A percentile compares a stretch with the other conserved stretches of the same genome.
Evolutionary conservation across 2,797 vertebrate species (phyloP).

Genomic region (Smutsia gigantea): DNA sequence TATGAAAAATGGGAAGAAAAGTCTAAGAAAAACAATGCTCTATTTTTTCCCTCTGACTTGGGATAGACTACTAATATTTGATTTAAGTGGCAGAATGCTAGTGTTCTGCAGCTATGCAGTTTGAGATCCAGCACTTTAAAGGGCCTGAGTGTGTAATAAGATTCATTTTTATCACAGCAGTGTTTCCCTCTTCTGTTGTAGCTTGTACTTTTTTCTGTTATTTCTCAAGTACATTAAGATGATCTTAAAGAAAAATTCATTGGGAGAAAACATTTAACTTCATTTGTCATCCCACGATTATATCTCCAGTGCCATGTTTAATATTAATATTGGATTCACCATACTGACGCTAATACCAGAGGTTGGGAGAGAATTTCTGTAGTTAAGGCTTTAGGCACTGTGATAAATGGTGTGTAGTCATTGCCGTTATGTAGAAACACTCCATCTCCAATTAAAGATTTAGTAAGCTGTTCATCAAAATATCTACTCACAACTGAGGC

Average conservation of each 20-base stretch:
- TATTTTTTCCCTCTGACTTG: background rate
- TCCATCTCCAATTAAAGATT: slow-evolving; percentile 64
- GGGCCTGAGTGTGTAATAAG: background rate
- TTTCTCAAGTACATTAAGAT: slow-evolving; percentile 43
- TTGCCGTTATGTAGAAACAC: slow-evolving; percentile 42
- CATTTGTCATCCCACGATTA: slow-evolving; percentile 40
- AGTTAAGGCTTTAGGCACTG: background rate
- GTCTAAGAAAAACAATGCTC: background rate
- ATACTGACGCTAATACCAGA: background rate
- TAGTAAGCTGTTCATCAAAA: slow-evolving; percentile 63
- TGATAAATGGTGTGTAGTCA: slow-evolving; percentile 60
- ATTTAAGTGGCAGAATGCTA: background rate
- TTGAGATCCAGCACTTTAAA: background rate
- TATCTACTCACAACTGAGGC: slow-evolving; percentile 53
- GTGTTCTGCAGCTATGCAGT: background rate
- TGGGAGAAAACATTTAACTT: slow-evolving; percentile 56
- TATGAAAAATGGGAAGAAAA: background rate
- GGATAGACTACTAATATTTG: background rate
- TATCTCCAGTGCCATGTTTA: slow-evolving; percentile 28
- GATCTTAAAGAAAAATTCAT: slow-evolving; percentile 46
- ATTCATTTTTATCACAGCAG: background rate
- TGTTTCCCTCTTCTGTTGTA: background rate
- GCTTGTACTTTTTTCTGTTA: background rate
- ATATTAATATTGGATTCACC: slow-evolving; percentile 53
- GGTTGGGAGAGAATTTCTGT: slow-evolving; percentile 37